Base-by-base conservation (phyloP, 2,888 invertebrate species). In the Eledone cirrhosa region DNA sequence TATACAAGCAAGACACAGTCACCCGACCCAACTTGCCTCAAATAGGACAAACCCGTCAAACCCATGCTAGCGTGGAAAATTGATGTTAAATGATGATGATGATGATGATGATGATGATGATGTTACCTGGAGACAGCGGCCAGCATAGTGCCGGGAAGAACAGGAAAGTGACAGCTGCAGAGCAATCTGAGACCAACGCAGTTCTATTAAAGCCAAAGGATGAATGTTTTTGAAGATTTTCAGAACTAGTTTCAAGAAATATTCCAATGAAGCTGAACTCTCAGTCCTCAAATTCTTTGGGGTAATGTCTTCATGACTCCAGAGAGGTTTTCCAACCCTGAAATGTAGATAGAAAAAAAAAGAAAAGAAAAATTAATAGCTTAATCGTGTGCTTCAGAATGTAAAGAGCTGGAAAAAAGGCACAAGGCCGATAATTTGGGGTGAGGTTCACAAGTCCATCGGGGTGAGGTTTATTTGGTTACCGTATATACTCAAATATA, bases 271-370 rank as follows among this genome's bases (percentile, higher is more conserved):
- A 86, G 96, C 96, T 59, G 97, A 97, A 89, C 98, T 98, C 85
- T 96, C 94, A n/a, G 98, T 95, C 81, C 94, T 94, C 96, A 98
- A 97, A 27, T 97, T 95, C 92, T 97, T 96, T 0, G 90, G 88
- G 0, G 98, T 99, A 86, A 98, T 98, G 87, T 99, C 99, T 90
- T 99, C 99, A 89, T 97, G 98, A 87, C 96, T 96, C 99, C 99
- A 99, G 24, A 99, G 91, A 0, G 96, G 95, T 83, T 94, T 94
- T 84, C 90, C 90, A 82, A 90, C 87, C 80, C 90, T 90, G 79
- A 11, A 81, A 81, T 80, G 47, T 75, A 29, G 47, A 77, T 47
- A 48, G 77, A 47, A 16, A 77, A 41, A 27, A 63, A 63, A 63
- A 11, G 11, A 16, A 19, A 63, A 63, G n/a, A 2, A 3, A 53